phyloP scores from a whole-genome alignment of 1,140 invertebrate species.

The Temnothorax curvispinosus region DNA sequence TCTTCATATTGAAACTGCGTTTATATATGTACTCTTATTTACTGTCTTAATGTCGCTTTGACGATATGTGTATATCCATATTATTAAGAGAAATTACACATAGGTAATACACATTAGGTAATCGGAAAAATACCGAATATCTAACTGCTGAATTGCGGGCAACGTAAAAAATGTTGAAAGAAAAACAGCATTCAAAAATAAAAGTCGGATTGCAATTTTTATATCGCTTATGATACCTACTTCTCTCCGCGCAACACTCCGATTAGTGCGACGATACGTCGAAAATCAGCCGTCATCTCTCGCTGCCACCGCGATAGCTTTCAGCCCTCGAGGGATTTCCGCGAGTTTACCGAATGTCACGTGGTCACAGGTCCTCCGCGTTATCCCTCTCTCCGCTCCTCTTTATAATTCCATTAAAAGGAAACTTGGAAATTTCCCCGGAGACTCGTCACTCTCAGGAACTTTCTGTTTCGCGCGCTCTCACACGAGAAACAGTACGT shows the following conservation, averaged over 20 bases:
- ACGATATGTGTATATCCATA: no score
- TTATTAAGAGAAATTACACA: no score
- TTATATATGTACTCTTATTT: neutral
- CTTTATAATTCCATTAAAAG: slow-evolving; percentile 79
- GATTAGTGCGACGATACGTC: slow-evolving; percentile 31
- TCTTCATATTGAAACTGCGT: neutral
- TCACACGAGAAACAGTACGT: slow-evolving; percentile 45
- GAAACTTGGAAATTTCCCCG: slow-evolving; percentile 77
- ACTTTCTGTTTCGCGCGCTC: slow-evolving; percentile 74
- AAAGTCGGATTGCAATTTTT: neutral
- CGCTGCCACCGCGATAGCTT: slow-evolving; percentile 19
- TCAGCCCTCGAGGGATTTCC: slow-evolving; percentile 41
- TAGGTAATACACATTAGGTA: no score
- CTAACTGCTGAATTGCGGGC: neutral
- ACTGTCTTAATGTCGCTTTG: no score
- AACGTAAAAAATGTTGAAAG: neutral
- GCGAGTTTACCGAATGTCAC: slow-evolving; percentile 68
- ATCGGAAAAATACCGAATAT: neutral
- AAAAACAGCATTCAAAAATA: neutral
- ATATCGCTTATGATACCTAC: neutral
- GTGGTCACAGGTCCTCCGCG: slow-evolving; percentile 54
- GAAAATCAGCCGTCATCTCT: slow-evolving; percentile 33
- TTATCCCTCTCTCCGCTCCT: slow-evolving; percentile 53
- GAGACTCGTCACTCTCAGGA: slow-evolving; percentile 76
- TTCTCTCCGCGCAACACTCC: neutral